phyloP scores from a whole-genome alignment of 2,113 vertebrate species.

The Brachirus orientalis region DNA sequence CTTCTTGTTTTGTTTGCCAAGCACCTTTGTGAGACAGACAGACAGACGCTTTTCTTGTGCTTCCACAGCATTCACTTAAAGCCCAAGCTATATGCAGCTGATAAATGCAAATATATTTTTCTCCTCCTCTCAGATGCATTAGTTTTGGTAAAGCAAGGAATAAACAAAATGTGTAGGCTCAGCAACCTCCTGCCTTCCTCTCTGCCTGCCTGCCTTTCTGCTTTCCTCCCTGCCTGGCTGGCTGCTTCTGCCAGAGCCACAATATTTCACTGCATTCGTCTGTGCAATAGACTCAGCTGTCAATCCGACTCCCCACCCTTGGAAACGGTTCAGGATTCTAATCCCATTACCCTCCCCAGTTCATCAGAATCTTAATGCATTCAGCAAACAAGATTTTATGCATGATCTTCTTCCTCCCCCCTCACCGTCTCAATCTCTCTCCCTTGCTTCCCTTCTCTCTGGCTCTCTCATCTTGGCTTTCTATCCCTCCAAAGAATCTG shows the following conservation, averaged over 20 bases:
- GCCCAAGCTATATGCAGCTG: constrained; percentile 41
- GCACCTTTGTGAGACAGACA: constrained; percentile 74
- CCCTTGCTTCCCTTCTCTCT: constrained; percentile 60
- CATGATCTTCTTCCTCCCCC: constrained; percentile 79
- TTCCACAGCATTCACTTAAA: constrained; percentile 35
- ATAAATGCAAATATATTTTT: constrained; percentile 36
- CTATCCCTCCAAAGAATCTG: constrained; percentile 76
- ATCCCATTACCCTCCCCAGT: constrained; percentile 81
- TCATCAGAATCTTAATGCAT: constrained; percentile 86
- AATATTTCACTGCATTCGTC: constrained; percentile 81
- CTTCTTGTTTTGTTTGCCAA: constrained; percentile 82
- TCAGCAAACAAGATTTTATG: constrained; percentile 87
- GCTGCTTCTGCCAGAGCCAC: constrained; percentile 70
- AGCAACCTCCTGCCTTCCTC: constrained; percentile 40
- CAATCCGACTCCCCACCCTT: constrained; percentile 77
- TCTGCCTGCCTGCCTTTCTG: constrained; percentile 40
- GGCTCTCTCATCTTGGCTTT: constrained; percentile 76
- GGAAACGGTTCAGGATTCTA: constrained; percentile 83
- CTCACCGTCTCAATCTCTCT: constrained; percentile 53
- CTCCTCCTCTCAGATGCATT: constrained; percentile 29
- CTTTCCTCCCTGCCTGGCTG: constrained; percentile 39
- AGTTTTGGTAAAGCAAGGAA: constrained; percentile 57
- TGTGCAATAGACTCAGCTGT: constrained; percentile 82
- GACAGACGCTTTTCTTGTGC: constrained; percentile 51
- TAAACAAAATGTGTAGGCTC: constrained; percentile 71